Percentiles rank a stretch among this genome's conserved stretches.
Conservation (phyloP, 2,113 vertebrate genomes). For the Crotophaga sulcirostris region DNA sequence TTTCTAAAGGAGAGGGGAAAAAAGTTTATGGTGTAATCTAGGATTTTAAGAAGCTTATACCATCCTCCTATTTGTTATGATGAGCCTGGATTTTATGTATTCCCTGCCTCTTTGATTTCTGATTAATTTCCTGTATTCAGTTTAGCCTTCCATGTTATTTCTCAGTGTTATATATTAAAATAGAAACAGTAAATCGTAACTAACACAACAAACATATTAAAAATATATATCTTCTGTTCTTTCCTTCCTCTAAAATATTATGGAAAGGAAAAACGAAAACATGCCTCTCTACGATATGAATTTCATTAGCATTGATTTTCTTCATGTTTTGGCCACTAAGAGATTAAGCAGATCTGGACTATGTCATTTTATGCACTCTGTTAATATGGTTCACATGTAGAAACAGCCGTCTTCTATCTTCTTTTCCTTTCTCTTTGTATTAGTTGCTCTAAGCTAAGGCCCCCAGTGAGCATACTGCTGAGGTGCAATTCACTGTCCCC, state of each 20-base stretch:
- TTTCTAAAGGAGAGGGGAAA: background rate
- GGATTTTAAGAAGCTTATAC: conserved; percentile 54
- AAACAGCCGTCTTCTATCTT: background rate
- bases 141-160: background rate
- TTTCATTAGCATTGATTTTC: background rate
- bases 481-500: background rate
- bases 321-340: background rate
- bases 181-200: background rate
- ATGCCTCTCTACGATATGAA: background rate
- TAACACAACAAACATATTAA: background rate
- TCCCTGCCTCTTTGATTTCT: conserved; percentile 23
- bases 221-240: background rate
- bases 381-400: background rate
- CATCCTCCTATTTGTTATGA: background rate
- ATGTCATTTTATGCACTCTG: background rate
- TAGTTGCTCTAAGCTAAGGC: background rate
- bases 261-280: background rate
- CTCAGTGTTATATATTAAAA: background rate
- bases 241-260: background rate
- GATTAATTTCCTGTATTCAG: conserved; percentile 37
- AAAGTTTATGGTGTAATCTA: conserved; percentile 1
- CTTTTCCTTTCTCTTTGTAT: background rate
- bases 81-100: conserved; percentile 29
- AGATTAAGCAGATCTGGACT: background rate
- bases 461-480: background rate